Evolutionary conservation across 2,113 vertebrate species (phyloP), one percentile per base, ranked within the genome.

Genomic region (Daphoenositta chrysoptera): DNA sequence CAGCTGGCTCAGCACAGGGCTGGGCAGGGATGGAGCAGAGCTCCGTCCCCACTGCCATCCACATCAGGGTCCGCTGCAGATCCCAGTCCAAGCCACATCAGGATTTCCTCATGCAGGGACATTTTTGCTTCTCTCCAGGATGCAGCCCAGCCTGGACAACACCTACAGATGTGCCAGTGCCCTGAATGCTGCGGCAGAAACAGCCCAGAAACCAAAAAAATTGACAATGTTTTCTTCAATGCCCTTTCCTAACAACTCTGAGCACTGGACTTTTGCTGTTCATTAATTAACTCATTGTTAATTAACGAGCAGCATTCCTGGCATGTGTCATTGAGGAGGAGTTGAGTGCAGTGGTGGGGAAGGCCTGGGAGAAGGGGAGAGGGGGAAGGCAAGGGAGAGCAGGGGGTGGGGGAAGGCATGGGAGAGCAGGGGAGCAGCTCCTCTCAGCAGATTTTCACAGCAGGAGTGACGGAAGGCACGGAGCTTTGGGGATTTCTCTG

Each of bases 401-500:
- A 70, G 48, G 33, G 14, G 26, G 60, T 11, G n/a, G 39, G 72
- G 73, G 87, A 72, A 88, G 80, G 83, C 61, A 69, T 37, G 45
- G 87, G 77, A 96, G 91, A 83, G 53, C 71, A 72, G 66, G 65
- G 77, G 14, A 95, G 82, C 81, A 82, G 96, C 85, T 96, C 66
- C 69, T 94, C 94, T 85, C 94, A 73, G 22, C 80, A 94, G 86
- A 91, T 94, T 96, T 94, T 90, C 94, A 90, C 89, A 95, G 87
- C 80, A 93, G 94, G 94, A 95, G 53, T 7, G 6, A 96, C 23
- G 94, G 86, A 95, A 92, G 33, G 24, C 40, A 48, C 7, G n/a
- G 79, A 82, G 93, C 96, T 87, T 94, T 81, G 89, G 96, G 92
- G 95, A 96, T 97, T 97, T 97, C 96, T 92, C 23, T n/a, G 94